These are phyloP conservation scores for Eucidaris tribuloides DNA, from an alignment of 35 echinoderm and acorn worm genomes.

Conservation along the genomic window DNA sequence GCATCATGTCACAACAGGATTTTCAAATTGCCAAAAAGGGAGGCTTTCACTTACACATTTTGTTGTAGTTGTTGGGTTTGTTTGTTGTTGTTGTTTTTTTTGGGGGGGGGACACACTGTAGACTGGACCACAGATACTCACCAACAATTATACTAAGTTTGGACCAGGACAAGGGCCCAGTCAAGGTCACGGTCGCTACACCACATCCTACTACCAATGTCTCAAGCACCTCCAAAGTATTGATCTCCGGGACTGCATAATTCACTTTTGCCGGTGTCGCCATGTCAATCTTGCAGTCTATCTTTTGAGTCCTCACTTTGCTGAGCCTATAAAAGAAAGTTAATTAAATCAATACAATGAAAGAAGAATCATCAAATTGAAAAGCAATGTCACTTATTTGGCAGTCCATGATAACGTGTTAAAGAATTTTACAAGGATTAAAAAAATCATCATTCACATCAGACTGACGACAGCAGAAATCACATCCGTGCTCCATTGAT, in stretches of 20 bases:
- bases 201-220: background rate
- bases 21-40: background rate
- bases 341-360: no score
- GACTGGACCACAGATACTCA: background rate
- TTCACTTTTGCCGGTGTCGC: no score
- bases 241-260: background rate
- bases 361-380: no score
- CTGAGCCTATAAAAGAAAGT: no score
- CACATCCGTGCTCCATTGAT: no score
- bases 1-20: background rate
- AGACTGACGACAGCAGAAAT: no score
- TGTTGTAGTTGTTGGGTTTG: background rate
- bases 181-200: background rate
- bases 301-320: no score
- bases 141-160: slow-evolving; percentile 22
- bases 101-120: background rate
- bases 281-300: no score
- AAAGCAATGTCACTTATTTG: no score
- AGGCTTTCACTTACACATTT: background rate
- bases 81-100: background rate
- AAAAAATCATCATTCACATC: no score
- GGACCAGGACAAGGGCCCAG: background rate
- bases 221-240: background rate
- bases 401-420: no score
- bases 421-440: no score